phyloP scores from a whole-genome alignment of 1,140 invertebrate genomes.

The Trigoniulus corallinus region DNA sequence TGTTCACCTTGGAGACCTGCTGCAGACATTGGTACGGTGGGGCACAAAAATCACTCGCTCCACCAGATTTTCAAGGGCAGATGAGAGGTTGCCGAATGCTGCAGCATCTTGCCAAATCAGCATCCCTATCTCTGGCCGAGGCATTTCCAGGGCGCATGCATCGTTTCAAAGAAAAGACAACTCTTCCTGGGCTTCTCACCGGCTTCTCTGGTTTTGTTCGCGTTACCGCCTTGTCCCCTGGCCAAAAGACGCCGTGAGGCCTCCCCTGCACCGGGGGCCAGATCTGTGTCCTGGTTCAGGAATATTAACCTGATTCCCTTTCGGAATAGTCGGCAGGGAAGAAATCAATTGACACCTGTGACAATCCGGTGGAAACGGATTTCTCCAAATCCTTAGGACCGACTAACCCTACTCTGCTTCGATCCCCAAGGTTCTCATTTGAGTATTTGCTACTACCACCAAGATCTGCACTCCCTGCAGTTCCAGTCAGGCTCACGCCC shows the following conservation, averaged over 20 bases:
- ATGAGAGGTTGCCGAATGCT: constrained; percentile 23
- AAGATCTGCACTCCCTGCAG: constrained; percentile 66
- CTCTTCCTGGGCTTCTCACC: constrained; percentile 24
- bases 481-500: constrained; percentile 58
- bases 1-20: constrained; percentile 76
- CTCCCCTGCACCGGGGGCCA: constrained; percentile 11
- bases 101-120: constrained; percentile 24
- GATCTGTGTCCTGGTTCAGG: constrained; percentile 26
- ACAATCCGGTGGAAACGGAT: constrained; percentile 14
- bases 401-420: constrained; percentile 73
- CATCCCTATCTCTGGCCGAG: constrained; percentile 27
- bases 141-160: constrained; percentile 22
- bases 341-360: background rate
- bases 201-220: constrained; percentile 27
- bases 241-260: background rate
- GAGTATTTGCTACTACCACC: constrained; percentile 76
- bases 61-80: constrained; percentile 30
- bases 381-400: constrained; percentile 37
- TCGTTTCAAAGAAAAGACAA: constrained; percentile 28
- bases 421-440: constrained; percentile 64
- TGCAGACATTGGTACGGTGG: constrained; percentile 61
- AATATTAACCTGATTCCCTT: constrained; percentile 37
- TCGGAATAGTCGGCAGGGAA: constrained; percentile 15
- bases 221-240: constrained; percentile 21
- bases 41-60: constrained; percentile 26